Conservation (phyloP, 2,797 vertebrate species). For the Clarias platycephalus region DNA sequence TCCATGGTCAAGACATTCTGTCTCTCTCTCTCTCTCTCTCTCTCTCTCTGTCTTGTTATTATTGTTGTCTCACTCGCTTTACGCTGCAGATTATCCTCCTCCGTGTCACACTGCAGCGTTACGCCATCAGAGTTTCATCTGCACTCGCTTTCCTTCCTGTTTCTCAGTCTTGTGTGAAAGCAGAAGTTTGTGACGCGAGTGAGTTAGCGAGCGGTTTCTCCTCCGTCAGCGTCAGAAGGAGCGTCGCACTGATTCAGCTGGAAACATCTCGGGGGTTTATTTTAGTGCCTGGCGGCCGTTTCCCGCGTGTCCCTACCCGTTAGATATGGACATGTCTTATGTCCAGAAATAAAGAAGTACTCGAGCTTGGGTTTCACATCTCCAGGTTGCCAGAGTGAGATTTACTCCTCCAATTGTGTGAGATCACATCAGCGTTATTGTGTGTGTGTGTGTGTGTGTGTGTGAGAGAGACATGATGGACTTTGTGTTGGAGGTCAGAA, state of each 20-base stretch:
- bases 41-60: neutral
- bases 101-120: no score
- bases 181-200: neutral
- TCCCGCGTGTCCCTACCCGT: slow-evolving; percentile 12
- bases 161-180: neutral
- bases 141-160: neutral
- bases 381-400: neutral
- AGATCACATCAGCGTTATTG: neutral
- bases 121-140: neutral
- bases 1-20: neutral
- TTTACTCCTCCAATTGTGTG: no score
- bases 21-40: no score
- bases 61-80: no score
- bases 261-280: slow-evolving; percentile 31
- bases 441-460: neutral
- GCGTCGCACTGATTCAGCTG: slow-evolving; percentile 41
- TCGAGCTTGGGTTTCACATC: slow-evolving; percentile 34
- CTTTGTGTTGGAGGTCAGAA: neutral
- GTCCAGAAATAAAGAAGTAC: slow-evolving; percentile 65
- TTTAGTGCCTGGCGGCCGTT: slow-evolving; percentile 41
- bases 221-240: slow-evolving; percentile 28
- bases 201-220: neutral
- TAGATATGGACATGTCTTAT: slow-evolving; percentile 49
- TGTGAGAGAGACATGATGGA: neutral
- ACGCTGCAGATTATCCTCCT: no score